Evolutionary conservation across 2,888 invertebrate genomes (phyloP), one percentile per base, ranked within the genome.

Genomic region (Sussaba pulchella): DNA sequence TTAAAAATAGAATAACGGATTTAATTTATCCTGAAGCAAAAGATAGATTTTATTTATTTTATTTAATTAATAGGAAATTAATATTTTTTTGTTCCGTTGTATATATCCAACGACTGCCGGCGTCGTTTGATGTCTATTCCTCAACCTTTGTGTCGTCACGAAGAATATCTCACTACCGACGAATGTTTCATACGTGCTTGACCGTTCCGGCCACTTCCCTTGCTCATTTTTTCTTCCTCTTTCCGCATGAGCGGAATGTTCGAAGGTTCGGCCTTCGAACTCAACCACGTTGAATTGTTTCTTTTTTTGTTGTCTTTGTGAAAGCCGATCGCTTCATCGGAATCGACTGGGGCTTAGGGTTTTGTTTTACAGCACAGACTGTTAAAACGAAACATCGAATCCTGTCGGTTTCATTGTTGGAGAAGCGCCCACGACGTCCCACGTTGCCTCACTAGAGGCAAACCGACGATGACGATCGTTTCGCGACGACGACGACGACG

Each of bases 341-440:
- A 31, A 31, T 31, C n/a, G n/a, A 26, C 21, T 1, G 31, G 10
- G 6, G 1, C 3, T 36, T 0, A 24, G 31, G 9, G 14, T 57
- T 57, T 36, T 36, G 31, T 36, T 57, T 17, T 1, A 0, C 17
- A 26, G 14, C 8, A 50, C 19, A 50, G 19, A 1, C 26, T 54
- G 14, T n/a, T 26, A 31, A 21, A 24, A 39, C 21, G 17, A 41
- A 54, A 63, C 26, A 63, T 63, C 52, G 14, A 52, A 52, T 72
- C 43, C 63, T 63, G 73, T 81, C 59, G 73, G 73, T 81, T 26
- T 72, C 77, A 84, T 84, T 82, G 82, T 84, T 82, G 84, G 84
- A 82, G 67, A 82, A 64, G 75, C 84, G 82, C 83, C 84, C 83
- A 84, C 84, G 64, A 74, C 78, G 77, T 77, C 84, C 84, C 82